Percentiles rank a stretch among this genome's conserved stretches.
Conservation (phyloP, 2,888 invertebrate species). For the Hedychridium roseum region DNA sequence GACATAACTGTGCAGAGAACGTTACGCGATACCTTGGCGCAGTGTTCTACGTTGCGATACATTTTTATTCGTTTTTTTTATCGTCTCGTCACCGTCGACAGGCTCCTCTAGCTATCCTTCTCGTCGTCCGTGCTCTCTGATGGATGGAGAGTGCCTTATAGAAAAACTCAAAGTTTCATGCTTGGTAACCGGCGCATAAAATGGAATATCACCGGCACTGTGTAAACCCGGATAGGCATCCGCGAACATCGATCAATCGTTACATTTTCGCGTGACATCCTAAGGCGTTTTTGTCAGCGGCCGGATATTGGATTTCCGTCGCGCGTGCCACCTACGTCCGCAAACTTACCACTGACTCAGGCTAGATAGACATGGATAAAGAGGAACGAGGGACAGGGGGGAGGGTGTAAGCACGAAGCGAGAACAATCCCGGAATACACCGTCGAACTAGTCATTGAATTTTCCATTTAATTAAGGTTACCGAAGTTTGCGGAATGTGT, state of each 20-base stretch:
- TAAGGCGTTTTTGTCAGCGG: slow-evolving; percentile 31
- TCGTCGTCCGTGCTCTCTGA: slow-evolving; percentile 7
- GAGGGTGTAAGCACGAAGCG: slow-evolving; percentile 4
- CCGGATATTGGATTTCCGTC: slow-evolving; percentile 39
- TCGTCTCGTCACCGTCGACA: slow-evolving; percentile 4
- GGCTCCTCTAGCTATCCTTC: too few relatives aligned
- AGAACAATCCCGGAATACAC: too few relatives aligned
- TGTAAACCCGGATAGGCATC: slow-evolving; percentile 14
- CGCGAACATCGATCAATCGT: slow-evolving; percentile 29
- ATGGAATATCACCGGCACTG: slow-evolving; percentile 23
- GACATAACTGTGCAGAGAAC: too few relatives aligned
- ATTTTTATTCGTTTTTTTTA: not conserved
- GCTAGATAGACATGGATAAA: too few relatives aligned
- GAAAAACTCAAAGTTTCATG: slow-evolving; percentile 16
- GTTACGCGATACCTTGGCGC: not conserved
- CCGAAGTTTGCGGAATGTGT: too few relatives aligned
- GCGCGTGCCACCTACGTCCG: too few relatives aligned
- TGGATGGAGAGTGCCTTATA: slow-evolving; percentile 13
- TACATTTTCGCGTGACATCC: slow-evolving; percentile 27
- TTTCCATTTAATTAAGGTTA: too few relatives aligned
- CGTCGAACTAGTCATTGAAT: too few relatives aligned
- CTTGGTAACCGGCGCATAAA: slow-evolving; percentile 26
- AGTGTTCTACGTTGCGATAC: not conserved
- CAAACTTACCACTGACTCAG: too few relatives aligned
- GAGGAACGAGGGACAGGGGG: slow-evolving; percentile 1